A percentile compares a stretch with the other conserved stretches of the same genome.
Conservation (phyloP, 2,113 vertebrate species). For the Heterochromis multidens region DNA sequence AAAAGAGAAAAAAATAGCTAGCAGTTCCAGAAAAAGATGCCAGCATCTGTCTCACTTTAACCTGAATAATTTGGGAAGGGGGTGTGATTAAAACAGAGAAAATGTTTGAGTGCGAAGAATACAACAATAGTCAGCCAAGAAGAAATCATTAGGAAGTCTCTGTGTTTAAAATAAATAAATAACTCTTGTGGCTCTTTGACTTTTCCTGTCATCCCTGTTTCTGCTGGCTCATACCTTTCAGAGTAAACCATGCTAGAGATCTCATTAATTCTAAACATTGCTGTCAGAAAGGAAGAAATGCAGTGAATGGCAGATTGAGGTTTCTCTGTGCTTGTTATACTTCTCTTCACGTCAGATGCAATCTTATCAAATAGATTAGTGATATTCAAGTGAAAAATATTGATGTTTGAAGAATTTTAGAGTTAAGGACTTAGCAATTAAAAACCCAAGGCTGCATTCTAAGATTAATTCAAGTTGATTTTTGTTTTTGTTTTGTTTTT, state of each 20-base stretch:
- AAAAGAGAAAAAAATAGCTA: neutral
- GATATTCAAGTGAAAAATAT: neutral
- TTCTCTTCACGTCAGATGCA: conserved; percentile 1
- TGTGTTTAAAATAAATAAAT: conserved; percentile 18
- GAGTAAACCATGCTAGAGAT: neutral
- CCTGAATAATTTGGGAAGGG: conserved; percentile 1
- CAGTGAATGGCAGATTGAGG: conserved; percentile 10
- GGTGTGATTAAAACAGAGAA: conserved; percentile 18
- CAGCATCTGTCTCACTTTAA: neutral
- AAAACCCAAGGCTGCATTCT: neutral
- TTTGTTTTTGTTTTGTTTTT: neutral
- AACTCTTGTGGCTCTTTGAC: conserved; percentile 23
- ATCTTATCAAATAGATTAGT: neutral
- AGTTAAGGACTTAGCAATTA: neutral
- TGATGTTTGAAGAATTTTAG: neutral
- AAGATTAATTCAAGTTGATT: neutral
- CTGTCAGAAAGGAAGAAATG: neutral
- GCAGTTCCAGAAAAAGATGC: neutral
- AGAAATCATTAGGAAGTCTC: conserved; percentile 3
- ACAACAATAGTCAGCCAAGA: neutral
- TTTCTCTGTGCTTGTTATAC: neutral
- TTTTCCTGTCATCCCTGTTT: conserved; percentile 39
- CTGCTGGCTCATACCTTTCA: conserved; percentile 34
- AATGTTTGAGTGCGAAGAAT: neutral
- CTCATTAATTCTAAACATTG: conserved; percentile 35